Conservation (phyloP, 2,888 invertebrate genomes). For the Cylloceria caligata region DNA sequence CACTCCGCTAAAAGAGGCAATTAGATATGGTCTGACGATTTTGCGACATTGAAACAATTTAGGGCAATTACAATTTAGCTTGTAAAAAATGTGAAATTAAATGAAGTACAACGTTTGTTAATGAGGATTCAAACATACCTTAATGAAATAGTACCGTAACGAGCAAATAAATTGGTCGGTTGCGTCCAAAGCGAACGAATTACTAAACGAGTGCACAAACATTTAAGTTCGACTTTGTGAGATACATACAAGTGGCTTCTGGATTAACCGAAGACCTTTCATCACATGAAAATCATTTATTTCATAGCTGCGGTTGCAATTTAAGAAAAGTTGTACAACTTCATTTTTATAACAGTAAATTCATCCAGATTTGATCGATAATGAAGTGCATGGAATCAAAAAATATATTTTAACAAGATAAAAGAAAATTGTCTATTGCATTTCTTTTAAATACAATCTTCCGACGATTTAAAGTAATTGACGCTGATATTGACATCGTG, state of each 20-base stretch:
- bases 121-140: background rate
- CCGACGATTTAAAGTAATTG: background rate
- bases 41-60: background rate
- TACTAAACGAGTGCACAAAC: background rate
- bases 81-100: background rate
- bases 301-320: too few relatives aligned
- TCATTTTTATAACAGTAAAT: too few relatives aligned
- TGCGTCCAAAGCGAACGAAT: background rate
- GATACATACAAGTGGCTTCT: background rate
- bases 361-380: background rate
- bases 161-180: slow-evolving; percentile 22
- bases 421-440: background rate
- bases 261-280: background rate
- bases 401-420: too few relatives aligned
- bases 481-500: background rate
- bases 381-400: too few relatives aligned
- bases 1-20: background rate
- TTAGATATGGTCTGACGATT: background rate
- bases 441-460: background rate
- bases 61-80: background rate
- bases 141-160: background rate
- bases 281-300: too few relatives aligned
- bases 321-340: too few relatives aligned
- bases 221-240: background rate
- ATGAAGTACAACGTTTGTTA: background rate